Base-by-base conservation (phyloP, 2,113 vertebrate species). In the Vulpes lagopus region DNA sequence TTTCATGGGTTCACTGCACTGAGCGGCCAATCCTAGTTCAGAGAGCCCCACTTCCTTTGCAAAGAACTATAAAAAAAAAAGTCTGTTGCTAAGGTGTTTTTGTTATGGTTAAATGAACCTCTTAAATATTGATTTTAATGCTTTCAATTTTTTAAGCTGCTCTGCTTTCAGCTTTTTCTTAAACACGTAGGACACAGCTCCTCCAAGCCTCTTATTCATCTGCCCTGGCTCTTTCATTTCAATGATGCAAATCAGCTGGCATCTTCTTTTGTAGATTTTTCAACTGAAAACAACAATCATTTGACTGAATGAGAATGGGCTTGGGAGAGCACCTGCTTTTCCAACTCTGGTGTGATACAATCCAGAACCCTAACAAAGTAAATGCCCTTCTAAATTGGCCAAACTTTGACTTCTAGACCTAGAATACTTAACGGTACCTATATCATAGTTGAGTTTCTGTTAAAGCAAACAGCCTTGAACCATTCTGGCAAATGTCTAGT, bases 41-140 rank as follows among this genome's bases (percentile, higher is more conserved):
- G 4, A 92, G 81, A 27, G 19, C 35, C 30, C 83, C 86, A 95
- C 73, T 4, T 32, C 73, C 80, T 95, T 79, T 79, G 90, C 97
- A 97, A 94, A 94, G 86, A 94, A 91, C 84, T 90, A 65, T 95
- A 67, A 80, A 53, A 3, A 64, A 80, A 53, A 3, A 64, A 96
- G 84, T 83, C 97, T 93, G 98, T 98, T 98, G 97, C 98, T 97
- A 97, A 98, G 98, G 94, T 71, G 4, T 95, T 95, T 97, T 95
- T 94, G 92, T 97, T 97, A 97, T 91, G 94, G 95, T 96, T 98
- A 98, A 98, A 97, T 91, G 91, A 98, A 91, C n/a, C 95, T 96
- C 94, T 98, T 95, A 95, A 93, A 98, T 97, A 98, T 64, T 97
- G 93, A 98, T 98, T 98, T 97, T 97, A 97, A 97, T 97, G 96